Base-by-base conservation (phyloP, 2,113 vertebrate species). In the Delphinapterus leucas region DNA sequence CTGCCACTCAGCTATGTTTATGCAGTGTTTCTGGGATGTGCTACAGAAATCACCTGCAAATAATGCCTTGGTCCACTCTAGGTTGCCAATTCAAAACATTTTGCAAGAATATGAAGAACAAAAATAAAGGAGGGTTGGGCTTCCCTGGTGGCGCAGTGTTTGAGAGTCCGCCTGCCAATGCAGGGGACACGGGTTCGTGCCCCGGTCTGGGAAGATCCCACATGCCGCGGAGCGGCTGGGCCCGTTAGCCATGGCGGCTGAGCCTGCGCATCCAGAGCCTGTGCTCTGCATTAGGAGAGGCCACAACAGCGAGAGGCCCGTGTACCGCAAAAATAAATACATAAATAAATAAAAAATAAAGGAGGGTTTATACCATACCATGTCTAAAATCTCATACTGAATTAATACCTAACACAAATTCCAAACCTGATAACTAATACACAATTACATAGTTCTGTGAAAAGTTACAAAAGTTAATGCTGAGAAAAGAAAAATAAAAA, bases 71-170 rank as follows among this genome's bases (percentile, higher is more conserved):
- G 17, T 85, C 23, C 25, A 93, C 63, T 70, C 38, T 14, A 94
- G 25, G 23, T 89, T 13, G 90, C 17, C 33, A 95, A 49, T 38
- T 76, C 26, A 44, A 83, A 90, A 1, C 41, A 70, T 49, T 68
- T 28, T 96, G 33, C 44, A 97, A 95, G 79, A 93, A 33, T 49
- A 95, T 47, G 10, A 87, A 85, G 33, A 89, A 79, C 47, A 90
- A 81, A 96, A 96, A 61, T 79, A 86, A 92, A 61, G 67, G 26
- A 68, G 12, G 12, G 10, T 63, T 71, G 47, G 47, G 47, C 47
- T 47, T 47, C 47, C 47, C 47, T 47, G 47, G 47, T 47, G 11
- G 47, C 11, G 12, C 47, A 47, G 11, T 47, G 47, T 11, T 47
- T 47, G 47, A 47, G 47, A 47, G 47, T 47, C 47, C 47, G 47